phyloP scores from a whole-genome alignment of 2,888 invertebrate species.

The Ophioninae sp. region DNA sequence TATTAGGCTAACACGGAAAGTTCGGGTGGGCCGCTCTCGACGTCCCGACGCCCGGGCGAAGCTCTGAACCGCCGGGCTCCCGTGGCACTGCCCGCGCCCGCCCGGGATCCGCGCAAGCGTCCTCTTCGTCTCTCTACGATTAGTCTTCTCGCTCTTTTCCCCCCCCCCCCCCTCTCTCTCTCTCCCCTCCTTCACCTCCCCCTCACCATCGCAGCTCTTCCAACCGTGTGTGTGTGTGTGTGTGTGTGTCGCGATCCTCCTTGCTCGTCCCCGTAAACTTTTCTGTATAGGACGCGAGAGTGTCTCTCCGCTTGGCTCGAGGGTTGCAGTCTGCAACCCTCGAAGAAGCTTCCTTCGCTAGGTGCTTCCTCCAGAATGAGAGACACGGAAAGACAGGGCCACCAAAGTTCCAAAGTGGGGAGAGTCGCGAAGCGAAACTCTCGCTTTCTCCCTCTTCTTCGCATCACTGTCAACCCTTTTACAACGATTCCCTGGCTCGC shows the following conservation, averaged over 20 bases:
- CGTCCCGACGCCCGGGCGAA: constrained; percentile 80
- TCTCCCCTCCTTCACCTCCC: constrained; percentile 29
- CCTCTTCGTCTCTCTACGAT: constrained; percentile 75
- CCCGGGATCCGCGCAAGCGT: constrained; percentile 81
- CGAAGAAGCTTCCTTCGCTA: constrained; percentile 9
- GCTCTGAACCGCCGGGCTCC: constrained; percentile 81
- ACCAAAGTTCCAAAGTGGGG: constrained; percentile 13
- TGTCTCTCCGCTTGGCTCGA: constrained; percentile 55
- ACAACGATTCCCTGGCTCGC: constrained; percentile 40
- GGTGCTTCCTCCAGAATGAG: constrained; percentile 27
- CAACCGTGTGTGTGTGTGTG: no score
- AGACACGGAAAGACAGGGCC: constrained; percentile 30
- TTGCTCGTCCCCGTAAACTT: constrained; percentile 26
- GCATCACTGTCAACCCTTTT: constrained; percentile 59
- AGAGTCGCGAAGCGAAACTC: constrained; percentile 41
- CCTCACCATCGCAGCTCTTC: constrained; percentile 34
- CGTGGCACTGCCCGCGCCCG: constrained; percentile 80
- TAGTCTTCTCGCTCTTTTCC: constrained; percentile 73
- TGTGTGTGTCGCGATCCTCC: constrained; percentile 46
- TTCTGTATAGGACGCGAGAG: constrained; percentile 36
- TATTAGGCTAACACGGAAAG: constrained; percentile 63
- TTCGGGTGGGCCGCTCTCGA: constrained; percentile 76
- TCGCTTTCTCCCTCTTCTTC: constrained; percentile 58
- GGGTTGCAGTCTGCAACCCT: constrained; percentile 45
- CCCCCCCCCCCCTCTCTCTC: constrained; percentile 52